Evolutionary conservation across 2,797 vertebrate genomes (phyloP).

Genomic region (Thunnus albacares): DNA sequence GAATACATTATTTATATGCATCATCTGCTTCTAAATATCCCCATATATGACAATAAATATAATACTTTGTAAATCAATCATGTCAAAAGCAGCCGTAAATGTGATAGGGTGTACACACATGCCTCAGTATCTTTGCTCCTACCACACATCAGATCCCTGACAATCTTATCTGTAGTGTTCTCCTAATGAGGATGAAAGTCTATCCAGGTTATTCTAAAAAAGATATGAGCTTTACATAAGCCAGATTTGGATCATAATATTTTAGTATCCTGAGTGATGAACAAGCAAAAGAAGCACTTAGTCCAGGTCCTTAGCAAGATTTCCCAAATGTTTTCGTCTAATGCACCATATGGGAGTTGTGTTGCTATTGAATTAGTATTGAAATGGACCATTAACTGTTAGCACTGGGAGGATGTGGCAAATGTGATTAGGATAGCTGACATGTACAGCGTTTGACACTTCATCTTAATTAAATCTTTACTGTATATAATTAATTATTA

Average conservation of each 20-base stretch:
- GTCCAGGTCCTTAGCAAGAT: no score
- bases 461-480: no score
- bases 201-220: conserved; percentile 25
- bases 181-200: not conserved
- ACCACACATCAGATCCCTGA: not conserved
- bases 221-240: conserved; percentile 1
- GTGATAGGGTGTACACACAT: not conserved
- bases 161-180: not conserved
- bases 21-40: not conserved
- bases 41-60: not conserved
- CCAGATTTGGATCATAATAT: conserved; percentile 1
- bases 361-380: no score
- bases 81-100: not conserved
- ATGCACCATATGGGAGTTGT: no score
- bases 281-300: not conserved
- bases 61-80: not conserved
- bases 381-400: no score
- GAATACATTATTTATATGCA: conserved; percentile 4
- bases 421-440: no score
- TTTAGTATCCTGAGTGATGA: not conserved
- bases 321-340: no score
- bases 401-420: no score
- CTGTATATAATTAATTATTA: no score
- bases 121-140: not conserved
- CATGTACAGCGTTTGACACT: no score